A percentile compares a stretch with the other conserved stretches of the same genome.
These are phyloP conservation scores for Glandiceps talaboti DNA, from an alignment of 53 echinoderm and acorn worm species.

Conservation along the genomic window DNA sequence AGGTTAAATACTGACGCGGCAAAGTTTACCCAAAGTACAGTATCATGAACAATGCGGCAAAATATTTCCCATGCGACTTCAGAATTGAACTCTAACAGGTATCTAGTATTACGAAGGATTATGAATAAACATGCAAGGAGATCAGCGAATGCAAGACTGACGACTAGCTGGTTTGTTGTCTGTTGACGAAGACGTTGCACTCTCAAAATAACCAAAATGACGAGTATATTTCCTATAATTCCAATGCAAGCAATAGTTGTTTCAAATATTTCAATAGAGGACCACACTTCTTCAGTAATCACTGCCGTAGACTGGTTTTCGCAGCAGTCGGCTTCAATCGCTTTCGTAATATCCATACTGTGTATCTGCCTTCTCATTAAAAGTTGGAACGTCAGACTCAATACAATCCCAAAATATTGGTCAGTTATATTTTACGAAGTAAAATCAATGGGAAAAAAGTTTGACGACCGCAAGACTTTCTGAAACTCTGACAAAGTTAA, in stretches of 20 bases:
- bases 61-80: not conserved
- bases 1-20: not conserved
- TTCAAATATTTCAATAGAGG: not conserved
- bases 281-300: no score
- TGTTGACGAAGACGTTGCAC: not conserved
- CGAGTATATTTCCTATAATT: not conserved
- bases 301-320: no score
- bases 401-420: no score
- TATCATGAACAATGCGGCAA: not conserved
- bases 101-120: not conserved
- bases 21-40: not conserved
- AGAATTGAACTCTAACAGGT: not conserved
- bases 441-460: no score
- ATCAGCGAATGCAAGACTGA: not conserved
- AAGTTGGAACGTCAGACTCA: no score
- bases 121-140: not conserved
- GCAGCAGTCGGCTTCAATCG: no score
- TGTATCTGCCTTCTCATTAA: no score
- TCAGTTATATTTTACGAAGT: no score
- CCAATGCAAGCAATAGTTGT: not conserved
- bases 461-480: no score
- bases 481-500: no score
- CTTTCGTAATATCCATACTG: no score
- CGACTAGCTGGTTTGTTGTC: not conserved
- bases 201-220: not conserved